Percentiles rank a stretch among this genome's conserved stretches.
These are phyloP conservation scores for Pomacea maculata DNA, from an alignment of 1,140 invertebrate genomes.

Conservation along the genomic window DNA sequence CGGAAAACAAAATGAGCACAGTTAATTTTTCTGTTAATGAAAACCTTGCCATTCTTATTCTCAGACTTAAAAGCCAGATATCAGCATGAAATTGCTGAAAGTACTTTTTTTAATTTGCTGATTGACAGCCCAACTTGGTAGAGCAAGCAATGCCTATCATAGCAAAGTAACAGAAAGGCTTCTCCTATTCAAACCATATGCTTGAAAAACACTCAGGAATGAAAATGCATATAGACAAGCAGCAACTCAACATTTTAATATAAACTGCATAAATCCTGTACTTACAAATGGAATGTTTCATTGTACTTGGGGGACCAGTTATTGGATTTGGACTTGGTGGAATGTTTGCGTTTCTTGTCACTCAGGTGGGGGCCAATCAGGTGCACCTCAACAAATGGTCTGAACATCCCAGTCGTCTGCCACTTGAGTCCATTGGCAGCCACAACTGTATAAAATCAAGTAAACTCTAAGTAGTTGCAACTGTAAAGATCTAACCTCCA, in stretches of 20 bases:
- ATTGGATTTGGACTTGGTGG: constrained; percentile 98
- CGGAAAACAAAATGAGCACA: no score
- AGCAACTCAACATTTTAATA: constrained; percentile 1
- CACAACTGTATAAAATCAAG: constrained; percentile 76
- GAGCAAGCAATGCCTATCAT: no score
- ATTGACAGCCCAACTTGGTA: no score
- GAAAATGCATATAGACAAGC: not conserved
- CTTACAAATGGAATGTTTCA: constrained; percentile 99
- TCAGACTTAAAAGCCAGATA: no score
- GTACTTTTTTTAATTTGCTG: no score
- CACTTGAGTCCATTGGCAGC: constrained; percentile 98
- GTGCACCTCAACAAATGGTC: constrained; percentile 98
- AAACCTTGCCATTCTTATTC: no score
- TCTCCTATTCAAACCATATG: no score
- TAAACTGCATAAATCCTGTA: constrained; percentile 53
- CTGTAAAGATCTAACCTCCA: not conserved
- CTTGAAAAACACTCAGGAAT: no score
- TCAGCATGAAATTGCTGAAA: no score
- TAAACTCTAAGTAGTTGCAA: not conserved
- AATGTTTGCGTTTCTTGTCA: constrained; percentile 97
- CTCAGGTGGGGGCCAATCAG: constrained; percentile 96
- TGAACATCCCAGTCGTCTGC: constrained; percentile 93
- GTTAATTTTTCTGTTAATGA: no score
- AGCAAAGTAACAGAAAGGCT: no score
- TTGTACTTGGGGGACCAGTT: constrained; percentile 99